Conservation (phyloP, 2,113 vertebrate genomes). For the Vombatus ursinus region DNA sequence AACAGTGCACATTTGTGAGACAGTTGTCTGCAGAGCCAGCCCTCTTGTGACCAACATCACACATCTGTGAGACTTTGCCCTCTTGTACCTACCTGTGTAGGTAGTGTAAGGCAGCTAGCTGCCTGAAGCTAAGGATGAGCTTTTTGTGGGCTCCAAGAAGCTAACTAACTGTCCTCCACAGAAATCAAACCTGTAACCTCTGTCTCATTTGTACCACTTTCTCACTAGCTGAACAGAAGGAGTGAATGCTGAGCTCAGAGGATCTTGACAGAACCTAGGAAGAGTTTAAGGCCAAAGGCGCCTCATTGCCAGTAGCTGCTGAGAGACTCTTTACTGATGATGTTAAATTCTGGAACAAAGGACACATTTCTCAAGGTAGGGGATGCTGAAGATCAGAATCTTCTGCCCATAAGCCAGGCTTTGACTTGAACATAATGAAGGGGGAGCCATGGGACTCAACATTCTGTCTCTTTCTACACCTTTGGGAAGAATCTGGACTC, state of each 20-base stretch:
- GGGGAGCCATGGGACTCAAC: neutral
- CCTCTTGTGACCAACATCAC: neutral
- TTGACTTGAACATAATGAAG: neutral
- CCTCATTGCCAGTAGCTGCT: neutral
- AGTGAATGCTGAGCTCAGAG: neutral
- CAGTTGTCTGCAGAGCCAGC: neutral
- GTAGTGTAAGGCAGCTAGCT: neutral
- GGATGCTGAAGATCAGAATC: neutral
- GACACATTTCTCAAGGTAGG: neutral
- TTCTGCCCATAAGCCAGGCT: neutral
- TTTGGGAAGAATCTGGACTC: neutral
- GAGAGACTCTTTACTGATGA: neutral
- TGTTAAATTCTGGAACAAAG: neutral
- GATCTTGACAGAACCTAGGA: neutral
- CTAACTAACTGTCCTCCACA: neutral
- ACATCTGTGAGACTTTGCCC: neutral
- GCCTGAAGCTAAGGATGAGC: neutral
- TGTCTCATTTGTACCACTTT: neutral
- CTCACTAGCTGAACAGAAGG: neutral
- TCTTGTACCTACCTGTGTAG: neutral
- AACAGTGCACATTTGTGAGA: neutral
- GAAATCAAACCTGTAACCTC: neutral
- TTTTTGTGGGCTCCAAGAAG: neutral
- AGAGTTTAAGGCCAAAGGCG: neutral
- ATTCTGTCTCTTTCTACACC: neutral